Evolutionary conservation across 2,797 vertebrate species (phyloP).

Genomic region (Microchirus variegatus): DNA sequence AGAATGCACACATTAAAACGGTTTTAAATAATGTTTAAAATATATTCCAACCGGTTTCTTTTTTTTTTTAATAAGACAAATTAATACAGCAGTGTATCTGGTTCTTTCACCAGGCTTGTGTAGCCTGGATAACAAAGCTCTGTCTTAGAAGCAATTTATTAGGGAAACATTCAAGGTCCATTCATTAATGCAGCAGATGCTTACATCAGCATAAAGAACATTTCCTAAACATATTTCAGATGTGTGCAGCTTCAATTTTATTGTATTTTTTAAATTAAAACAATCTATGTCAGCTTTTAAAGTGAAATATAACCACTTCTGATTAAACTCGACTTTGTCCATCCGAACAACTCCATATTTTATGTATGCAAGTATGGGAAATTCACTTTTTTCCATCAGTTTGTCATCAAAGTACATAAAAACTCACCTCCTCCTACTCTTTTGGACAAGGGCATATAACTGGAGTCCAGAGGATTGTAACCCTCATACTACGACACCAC

Average conservation of each 20-base stretch:
- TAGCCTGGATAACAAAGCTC: conserved; percentile 52
- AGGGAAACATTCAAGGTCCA: conserved; percentile 47
- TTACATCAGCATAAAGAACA: conserved; percentile 58
- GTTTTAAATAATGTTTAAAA: too few species aligned
- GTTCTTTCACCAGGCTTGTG: conserved; percentile 25
- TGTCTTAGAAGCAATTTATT: conserved; percentile 47
- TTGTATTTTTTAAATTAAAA: conserved; percentile 59
- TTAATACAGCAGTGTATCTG: background rate
- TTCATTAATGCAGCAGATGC: conserved; percentile 61
- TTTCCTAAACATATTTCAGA: conserved; percentile 56
- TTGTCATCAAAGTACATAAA: conserved; percentile 74
- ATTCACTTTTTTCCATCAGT: conserved; percentile 57
- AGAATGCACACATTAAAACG: too few species aligned
- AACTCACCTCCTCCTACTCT: conserved; percentile 56
- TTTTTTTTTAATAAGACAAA: too few species aligned
- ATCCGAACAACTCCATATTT: conserved; percentile 62
- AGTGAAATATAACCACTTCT: conserved; percentile 68
- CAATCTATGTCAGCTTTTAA: conserved; percentile 69
- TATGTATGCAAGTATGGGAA: conserved; percentile 47
- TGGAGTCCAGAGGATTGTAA: conserved; percentile 66
- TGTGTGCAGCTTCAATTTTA: conserved; percentile 57
- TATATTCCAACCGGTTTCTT: too few species aligned
- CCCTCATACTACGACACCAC: conserved; percentile 57
- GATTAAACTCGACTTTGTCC: conserved; percentile 68
- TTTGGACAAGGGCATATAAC: conserved; percentile 66